Evolutionary conservation across 1,140 invertebrate species (phyloP), one percentile per base, ranked within the genome.

Genomic region (Musca domestica): DNA sequence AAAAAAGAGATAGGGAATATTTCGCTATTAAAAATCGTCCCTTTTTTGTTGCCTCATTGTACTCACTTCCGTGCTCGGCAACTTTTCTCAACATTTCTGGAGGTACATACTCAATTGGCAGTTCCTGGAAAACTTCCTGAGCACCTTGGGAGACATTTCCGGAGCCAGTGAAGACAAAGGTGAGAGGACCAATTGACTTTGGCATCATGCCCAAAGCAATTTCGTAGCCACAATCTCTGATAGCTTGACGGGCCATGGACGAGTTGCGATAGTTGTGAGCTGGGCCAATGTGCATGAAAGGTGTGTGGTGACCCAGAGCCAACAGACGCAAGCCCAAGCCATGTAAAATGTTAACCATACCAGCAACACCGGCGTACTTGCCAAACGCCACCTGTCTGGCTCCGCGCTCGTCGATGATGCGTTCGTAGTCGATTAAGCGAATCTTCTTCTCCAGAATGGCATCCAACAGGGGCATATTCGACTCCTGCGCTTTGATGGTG

Each of bases 251-350:
- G 0, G 97, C 97, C 94, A 98, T 98, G 68, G 95, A 95, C 0
- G 94, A 97, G 81, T 96, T 97, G 20, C 96, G 86, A 83, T 99
- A 99, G 82, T 99, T 99, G 76, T 99, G 98, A 0, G 97, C 95
- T 15, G 95, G 94, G 7, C 97, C 98, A 71, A 99, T 95, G 77
- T 99, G 95, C 96, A 99, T 98, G 77, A 99, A 99, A 0, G 98
- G 98, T 0, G 98, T 99, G 77, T 99, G 97, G 83, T 99, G 97
- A 2, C 98, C 98, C 3, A 99, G 80, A 0, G 98, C 98, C 34
- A 99, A 81, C 0, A 99, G 85, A 51, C 98, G 84, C 1, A 99
- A 84, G 3, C 98, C 98, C 12, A 99, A 83, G 3, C 98, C 98
- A 77, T 99, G 97, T 1, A 99, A 84, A 72, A 99, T 99, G 78